Conservation (phyloP, 2,113 vertebrate genomes). For the Scartelaos histophorus region DNA sequence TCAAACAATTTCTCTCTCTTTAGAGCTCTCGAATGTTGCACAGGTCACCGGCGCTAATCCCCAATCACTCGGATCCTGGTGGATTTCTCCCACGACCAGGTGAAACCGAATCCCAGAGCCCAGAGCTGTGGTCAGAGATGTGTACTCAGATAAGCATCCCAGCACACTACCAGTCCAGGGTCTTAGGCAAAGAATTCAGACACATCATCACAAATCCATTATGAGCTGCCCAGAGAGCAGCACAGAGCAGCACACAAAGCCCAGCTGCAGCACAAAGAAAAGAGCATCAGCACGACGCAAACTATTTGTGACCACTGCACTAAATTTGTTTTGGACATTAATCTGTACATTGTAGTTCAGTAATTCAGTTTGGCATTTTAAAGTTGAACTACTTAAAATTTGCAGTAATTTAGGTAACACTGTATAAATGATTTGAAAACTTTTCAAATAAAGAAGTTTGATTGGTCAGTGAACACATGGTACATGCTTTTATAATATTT, state of each 20-base stretch:
- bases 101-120: conserved; percentile 90
- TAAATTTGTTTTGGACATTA: too few species aligned
- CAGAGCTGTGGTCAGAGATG: conserved; percentile 86
- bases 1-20: conserved; percentile 85
- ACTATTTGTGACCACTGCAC: neutral
- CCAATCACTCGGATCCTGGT: conserved; percentile 82
- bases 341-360: too few species aligned
- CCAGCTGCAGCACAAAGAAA: conserved; percentile 56
- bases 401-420: too few species aligned
- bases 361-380: too few species aligned
- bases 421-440: too few species aligned
- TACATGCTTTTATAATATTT: too few species aligned
- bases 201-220: conserved; percentile 93
- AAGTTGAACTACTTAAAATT: too few species aligned
- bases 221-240: conserved; percentile 75
- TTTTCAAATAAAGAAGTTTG: too few species aligned
- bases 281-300: conserved; percentile 10
- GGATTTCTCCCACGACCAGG: conserved; percentile 83
- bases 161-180: conserved; percentile 84
- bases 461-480: too few species aligned
- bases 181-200: conserved; percentile 86
- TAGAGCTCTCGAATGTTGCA: conserved; percentile 93
- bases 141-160: conserved; percentile 89
- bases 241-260: conserved; percentile 54
- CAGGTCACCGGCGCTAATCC: conserved; percentile 91